A percentile compares a stretch with the other conserved stretches of the same genome.
These are phyloP conservation scores for Lithophane leautieri DNA, from an alignment of 2,888 invertebrate genomes.

Conservation along the genomic window DNA sequence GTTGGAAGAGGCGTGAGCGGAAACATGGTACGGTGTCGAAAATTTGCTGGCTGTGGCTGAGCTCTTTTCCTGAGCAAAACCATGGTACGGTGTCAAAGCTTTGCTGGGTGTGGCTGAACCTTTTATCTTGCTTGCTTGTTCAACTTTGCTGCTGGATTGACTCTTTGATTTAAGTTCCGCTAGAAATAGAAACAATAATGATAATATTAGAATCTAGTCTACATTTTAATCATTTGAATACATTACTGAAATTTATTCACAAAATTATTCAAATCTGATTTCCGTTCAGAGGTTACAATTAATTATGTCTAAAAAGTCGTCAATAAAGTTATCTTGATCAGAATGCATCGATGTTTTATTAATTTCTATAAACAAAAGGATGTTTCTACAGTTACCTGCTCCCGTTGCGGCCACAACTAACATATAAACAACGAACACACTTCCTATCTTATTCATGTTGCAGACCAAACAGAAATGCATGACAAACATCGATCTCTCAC, in stretches of 20 bases:
- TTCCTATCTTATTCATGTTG: constrained; percentile 75
- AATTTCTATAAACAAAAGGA: constrained; percentile 23
- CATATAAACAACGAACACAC: constrained; percentile 63
- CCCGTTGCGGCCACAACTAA: constrained; percentile 58
- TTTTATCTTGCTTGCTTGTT: constrained; percentile 38
- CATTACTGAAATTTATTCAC: neutral
- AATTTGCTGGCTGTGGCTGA: constrained; percentile 16
- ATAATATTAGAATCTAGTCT: neutral
- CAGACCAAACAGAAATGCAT: constrained; percentile 78
- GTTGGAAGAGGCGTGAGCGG: constrained; percentile 44
- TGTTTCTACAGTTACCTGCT: constrained; percentile 69
- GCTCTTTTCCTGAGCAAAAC: constrained; percentile 34
- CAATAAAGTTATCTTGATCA: constrained; percentile 19
- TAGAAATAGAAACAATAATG: constrained; percentile 39
- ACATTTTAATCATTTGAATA: neutral
- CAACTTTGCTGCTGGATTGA: constrained; percentile 38
- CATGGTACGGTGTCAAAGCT: constrained; percentile 30
- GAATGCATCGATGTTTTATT: constrained; percentile 19
- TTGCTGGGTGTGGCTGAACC: constrained; percentile 18
- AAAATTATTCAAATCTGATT: constrained; percentile 27
- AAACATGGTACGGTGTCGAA: constrained; percentile 32
- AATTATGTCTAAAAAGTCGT: constrained; percentile 18
- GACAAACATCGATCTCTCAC: constrained; percentile 71
- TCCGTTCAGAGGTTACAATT: constrained; percentile 28
- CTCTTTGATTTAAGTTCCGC: constrained; percentile 51